Percentiles rank a stretch among this genome's conserved stretches.
Evolutionary conservation across 2,797 vertebrate species (phyloP).

Genomic region (Periparus ater): DNA sequence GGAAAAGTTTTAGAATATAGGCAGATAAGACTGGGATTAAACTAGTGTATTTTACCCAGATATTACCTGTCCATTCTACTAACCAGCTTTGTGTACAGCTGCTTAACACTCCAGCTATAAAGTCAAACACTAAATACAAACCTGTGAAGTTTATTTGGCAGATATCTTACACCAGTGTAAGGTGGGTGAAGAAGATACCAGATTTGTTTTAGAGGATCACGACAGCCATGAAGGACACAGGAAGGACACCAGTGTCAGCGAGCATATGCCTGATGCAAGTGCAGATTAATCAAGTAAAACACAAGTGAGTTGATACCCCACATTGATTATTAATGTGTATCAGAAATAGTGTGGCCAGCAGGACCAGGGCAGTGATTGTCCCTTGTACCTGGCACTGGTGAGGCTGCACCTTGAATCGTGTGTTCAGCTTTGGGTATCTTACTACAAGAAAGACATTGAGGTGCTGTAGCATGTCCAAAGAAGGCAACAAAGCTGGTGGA

Average conservation of each 20-base stretch:
- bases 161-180: not conserved
- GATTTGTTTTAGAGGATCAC: not conserved
- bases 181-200: not conserved
- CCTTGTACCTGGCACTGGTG: not conserved
- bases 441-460: not conserved
- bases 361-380: not conserved
- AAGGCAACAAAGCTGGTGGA: not conserved
- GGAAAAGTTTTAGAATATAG: not conserved
- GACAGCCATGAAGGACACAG: not conserved
- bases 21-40: not conserved
- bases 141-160: not conserved
- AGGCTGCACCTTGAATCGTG: fast-evolving
- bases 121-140: not conserved
- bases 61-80: not conserved
- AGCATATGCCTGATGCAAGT: not conserved
- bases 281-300: not conserved
- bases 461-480: fast-evolving
- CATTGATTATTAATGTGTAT: not conserved
- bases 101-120: not conserved
- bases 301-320: not conserved
- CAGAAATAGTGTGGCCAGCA: not conserved
- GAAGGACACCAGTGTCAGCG: not conserved
- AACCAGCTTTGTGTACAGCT: not conserved
- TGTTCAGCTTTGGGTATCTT: not conserved
- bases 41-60: not conserved